phyloP scores from a whole-genome alignment of 1,140 invertebrate genomes.

The Hycleus phaleratus region DNA sequence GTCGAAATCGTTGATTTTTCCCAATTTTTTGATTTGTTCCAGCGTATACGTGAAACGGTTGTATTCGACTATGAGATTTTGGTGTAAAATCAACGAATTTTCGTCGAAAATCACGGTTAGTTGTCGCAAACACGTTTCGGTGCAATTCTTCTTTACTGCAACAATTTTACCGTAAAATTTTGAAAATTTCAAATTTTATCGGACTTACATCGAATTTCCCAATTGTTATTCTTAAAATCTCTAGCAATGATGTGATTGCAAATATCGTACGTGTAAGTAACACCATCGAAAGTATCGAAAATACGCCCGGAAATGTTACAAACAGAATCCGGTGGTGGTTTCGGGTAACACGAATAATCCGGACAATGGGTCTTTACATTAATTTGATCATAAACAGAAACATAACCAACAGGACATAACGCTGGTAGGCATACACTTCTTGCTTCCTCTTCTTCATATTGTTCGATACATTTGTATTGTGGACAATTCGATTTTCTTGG shows the following conservation, averaged over 20 bases:
- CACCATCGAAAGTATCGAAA: slow-evolving; percentile 70
- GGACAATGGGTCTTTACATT: too few relatives aligned
- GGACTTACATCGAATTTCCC: slow-evolving; percentile 56
- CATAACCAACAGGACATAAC: slow-evolving; percentile 51
- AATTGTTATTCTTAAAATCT: slow-evolving; percentile 54
- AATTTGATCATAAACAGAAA: slow-evolving; percentile 24
- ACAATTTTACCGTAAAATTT: slow-evolving; percentile 5
- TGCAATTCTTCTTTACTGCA: slow-evolving; percentile 59
- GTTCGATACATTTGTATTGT: slow-evolving; percentile 26
- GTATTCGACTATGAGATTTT: slow-evolving; percentile 58
- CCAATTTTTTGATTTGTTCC: slow-evolving; percentile 60
- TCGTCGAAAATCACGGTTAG: slow-evolving; percentile 51
- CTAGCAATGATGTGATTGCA: slow-evolving; percentile 71
- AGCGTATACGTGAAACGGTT: slow-evolving; percentile 57
- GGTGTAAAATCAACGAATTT: slow-evolving; percentile 51
- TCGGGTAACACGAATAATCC: slow-evolving; percentile 50
- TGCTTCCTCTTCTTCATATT: slow-evolving; percentile 22
- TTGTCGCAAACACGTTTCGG: slow-evolving; percentile 46
- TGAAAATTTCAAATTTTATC: too few relatives aligned
- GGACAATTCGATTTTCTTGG: too few relatives aligned
- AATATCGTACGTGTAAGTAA: slow-evolving; percentile 67
- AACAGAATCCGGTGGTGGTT: slow-evolving; percentile 50
- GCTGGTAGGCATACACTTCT: slow-evolving; percentile 43
- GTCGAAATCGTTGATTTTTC: slow-evolving; percentile 50
- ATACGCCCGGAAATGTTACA: slow-evolving; percentile 68